phyloP scores from a whole-genome alignment of 92 coral and sea anemone species.

The Epizoanthus fatuus region DNA sequence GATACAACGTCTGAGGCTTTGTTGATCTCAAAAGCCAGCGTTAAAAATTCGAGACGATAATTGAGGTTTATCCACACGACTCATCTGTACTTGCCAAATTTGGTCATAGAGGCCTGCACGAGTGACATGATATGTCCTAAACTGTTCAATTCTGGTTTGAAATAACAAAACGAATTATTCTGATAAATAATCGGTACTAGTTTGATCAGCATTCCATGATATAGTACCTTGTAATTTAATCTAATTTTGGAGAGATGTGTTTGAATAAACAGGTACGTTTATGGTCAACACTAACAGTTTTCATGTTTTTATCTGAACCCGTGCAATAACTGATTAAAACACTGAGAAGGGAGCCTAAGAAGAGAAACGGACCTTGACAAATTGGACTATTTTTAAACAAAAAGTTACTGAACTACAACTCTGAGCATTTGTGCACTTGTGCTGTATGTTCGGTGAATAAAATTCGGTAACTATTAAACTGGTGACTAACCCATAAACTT shows the following conservation, averaged over 20 bases:
- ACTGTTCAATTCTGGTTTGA: neutral
- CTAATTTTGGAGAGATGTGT: constrained; percentile 28
- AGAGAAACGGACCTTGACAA: neutral
- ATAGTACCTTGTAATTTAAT: constrained; percentile 35
- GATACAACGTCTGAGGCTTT: neutral
- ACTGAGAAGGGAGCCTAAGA: neutral
- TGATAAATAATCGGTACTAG: constrained; percentile 22
- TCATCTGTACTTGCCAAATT: neutral
- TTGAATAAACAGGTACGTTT: neutral
- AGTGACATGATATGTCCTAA: constrained; percentile 10
- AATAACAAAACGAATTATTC: constrained; percentile 25
- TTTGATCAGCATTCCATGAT: constrained; percentile 24
- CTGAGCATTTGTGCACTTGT: no score
- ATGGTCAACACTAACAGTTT: constrained; percentile 5
- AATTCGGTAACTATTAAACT: no score
- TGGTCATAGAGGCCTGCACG: constrained; percentile 19
- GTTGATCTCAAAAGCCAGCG: constrained; percentile 2
- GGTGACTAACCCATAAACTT: no score
- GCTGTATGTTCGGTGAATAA: no score
- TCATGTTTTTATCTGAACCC: constrained; percentile 11
- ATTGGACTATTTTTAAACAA: neutral
- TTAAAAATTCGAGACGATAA: neutral
- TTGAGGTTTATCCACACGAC: neutral
- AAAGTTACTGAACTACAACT: neutral
- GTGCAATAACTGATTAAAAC: neutral